Percentiles rank a stretch among this genome's conserved stretches.
Evolutionary conservation across 1,140 invertebrate species (phyloP).

Genomic region (Luehdorfia chinensis): DNA sequence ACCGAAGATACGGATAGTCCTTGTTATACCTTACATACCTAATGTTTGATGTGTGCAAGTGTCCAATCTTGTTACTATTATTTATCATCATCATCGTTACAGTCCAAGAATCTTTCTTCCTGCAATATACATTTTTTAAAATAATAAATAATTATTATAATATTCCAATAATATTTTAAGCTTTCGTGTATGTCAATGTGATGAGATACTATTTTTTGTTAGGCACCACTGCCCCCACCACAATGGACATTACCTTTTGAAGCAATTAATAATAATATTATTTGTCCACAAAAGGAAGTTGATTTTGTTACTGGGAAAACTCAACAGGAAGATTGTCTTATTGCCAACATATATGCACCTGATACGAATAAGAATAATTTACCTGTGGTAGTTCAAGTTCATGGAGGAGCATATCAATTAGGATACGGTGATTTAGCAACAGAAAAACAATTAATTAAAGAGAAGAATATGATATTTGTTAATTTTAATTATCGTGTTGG

Average conservation of each 20-base stretch:
- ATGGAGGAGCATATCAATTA: conserved; percentile 37
- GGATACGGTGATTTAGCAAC: conserved; percentile 22
- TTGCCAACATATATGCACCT: conserved; percentile 27
- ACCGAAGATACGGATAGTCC: too few species aligned
- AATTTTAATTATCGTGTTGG: conserved; percentile 45
- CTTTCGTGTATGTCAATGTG: too few species aligned
- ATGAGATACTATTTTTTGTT: conserved; percentile 14
- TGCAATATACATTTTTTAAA: too few species aligned
- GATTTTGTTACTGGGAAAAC: neutral
- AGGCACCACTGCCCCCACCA: conserved; percentile 36
- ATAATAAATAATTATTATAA: too few species aligned
- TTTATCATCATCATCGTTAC: too few species aligned
- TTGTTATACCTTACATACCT: too few species aligned
- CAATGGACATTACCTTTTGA: conserved; percentile 28
- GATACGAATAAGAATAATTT: conserved; percentile 19
- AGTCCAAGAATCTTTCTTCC: too few species aligned
- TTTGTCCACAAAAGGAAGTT: conserved; percentile 28
- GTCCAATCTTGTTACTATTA: too few species aligned
- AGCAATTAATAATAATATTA: conserved; percentile 22
- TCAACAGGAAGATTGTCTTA: conserved; percentile 27
- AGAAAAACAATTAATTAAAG: conserved; percentile 23
- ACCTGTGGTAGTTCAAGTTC: conserved; percentile 31
- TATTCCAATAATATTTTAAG: too few species aligned
- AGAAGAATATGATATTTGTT: conserved; percentile 28
- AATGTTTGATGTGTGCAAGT: too few species aligned